phyloP scores from a whole-genome alignment of 2,113 vertebrate species.

The Ranitomeya variabilis region DNA sequence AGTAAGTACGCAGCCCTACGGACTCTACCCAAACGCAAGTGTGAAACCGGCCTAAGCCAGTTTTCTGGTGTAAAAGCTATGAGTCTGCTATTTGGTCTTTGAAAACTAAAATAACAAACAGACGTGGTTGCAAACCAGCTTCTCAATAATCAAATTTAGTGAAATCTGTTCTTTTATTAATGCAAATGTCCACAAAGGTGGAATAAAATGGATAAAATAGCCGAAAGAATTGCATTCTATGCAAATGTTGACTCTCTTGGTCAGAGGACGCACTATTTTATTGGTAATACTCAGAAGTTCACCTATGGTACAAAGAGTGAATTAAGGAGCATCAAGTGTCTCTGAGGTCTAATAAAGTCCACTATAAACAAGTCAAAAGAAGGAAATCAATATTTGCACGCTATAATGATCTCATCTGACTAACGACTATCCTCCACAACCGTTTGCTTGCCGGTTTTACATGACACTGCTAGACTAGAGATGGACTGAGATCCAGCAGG shows the following conservation, averaged over 20 bases:
- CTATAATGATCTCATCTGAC: not conserved
- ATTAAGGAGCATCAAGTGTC: not conserved
- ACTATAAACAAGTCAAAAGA: not conserved
- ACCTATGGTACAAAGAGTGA: not conserved
- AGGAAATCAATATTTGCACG: constrained; percentile 10
- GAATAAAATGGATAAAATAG: not conserved
- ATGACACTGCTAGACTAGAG: not conserved
- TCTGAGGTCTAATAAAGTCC: not conserved
- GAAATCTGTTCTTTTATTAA: too few species aligned
- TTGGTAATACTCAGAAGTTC: not conserved
- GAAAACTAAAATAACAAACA: too few species aligned
- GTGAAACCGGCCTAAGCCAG: too few species aligned
- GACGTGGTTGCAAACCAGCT: too few species aligned
- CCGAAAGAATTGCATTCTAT: not conserved
- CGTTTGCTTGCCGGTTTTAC: not conserved
- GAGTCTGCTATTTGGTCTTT: too few species aligned
- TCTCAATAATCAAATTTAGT: too few species aligned
- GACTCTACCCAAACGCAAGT: too few species aligned
- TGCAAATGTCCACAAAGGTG: too few species aligned
- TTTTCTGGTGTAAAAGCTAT: too few species aligned
- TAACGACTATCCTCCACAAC: not conserved
- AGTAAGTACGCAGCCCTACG: too few species aligned
- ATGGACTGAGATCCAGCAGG: not conserved
- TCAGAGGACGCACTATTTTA: not conserved
- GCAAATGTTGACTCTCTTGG: not conserved